A percentile compares a stretch with the other conserved stretches of the same genome.
Conservation (phyloP, 53 echinoderm and acorn worm species). For the Echinometra lucunter region DNA sequence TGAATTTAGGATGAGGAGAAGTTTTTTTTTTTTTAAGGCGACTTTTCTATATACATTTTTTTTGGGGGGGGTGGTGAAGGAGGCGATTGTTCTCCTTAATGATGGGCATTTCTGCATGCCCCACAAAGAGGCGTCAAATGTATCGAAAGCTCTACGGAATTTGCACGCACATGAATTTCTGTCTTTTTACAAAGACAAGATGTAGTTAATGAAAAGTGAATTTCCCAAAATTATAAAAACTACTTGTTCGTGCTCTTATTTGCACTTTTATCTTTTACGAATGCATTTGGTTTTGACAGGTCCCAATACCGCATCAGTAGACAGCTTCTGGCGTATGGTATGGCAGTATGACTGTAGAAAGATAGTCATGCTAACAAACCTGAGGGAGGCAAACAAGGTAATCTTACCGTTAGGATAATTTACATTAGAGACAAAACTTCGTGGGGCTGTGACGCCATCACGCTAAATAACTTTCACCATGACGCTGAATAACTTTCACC, state of each 20-base stretch:
- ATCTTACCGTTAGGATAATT: background rate
- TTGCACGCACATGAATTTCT: too few relatives aligned
- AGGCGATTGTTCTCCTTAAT: too few relatives aligned
- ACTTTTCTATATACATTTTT: background rate
- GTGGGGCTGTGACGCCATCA: too few relatives aligned
- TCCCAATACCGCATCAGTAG: slow-evolving; percentile 27
- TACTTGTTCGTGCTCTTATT: background rate
- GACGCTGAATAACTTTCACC: too few relatives aligned
- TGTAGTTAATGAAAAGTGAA: background rate
- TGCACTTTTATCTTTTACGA: background rate
- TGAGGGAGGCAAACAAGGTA: slow-evolving; percentile 40
- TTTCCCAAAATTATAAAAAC: background rate
- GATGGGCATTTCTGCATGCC: too few relatives aligned
- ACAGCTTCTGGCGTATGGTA: slow-evolving; percentile 51
- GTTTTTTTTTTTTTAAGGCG: background rate
- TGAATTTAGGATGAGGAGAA: too few relatives aligned
- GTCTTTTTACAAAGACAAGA: background rate
- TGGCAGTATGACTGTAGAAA: slow-evolving; percentile 38
- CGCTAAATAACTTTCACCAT: too few relatives aligned
- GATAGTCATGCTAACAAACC: slow-evolving; percentile 55
- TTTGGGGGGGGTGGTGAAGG: too few relatives aligned
- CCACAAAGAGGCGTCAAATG: too few relatives aligned
- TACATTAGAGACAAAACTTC: background rate
- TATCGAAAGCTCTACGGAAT: too few relatives aligned
- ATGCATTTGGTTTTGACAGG: background rate